These are phyloP conservation scores for Macrochelys suwanniensis DNA, from an alignment of 2,797 vertebrate species.

Conservation along the genomic window DNA sequence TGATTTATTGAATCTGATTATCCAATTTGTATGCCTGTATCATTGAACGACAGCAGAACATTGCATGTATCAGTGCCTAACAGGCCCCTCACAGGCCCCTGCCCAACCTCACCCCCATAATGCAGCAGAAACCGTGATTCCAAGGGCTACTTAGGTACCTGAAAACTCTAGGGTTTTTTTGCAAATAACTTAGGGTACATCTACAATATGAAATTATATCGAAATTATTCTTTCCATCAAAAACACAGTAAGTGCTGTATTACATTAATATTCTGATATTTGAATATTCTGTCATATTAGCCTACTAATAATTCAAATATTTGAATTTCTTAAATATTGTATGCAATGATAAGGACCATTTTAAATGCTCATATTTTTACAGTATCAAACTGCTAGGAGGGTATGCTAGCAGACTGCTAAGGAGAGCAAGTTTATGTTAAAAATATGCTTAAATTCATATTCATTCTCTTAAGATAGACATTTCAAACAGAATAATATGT, in stretches of 20 bases:
- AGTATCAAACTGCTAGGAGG: not conserved
- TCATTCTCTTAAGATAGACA: constrained; percentile 5
- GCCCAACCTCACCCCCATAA: too few species aligned
- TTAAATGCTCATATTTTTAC: not conserved
- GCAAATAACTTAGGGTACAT: too few species aligned
- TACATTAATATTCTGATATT: constrained; percentile 14
- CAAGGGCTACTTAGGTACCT: too few species aligned
- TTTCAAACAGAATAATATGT: constrained; percentile 7
- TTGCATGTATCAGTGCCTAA: too few species aligned
- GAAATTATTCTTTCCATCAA: constrained; percentile 3
- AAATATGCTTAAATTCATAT: not conserved
- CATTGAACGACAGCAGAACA: too few species aligned
- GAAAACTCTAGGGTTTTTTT: too few species aligned
- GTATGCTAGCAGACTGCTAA: not conserved
- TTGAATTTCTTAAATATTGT: accelerated
- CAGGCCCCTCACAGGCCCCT: too few species aligned
- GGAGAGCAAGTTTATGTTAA: constrained; percentile 10
- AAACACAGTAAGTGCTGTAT: not conserved
- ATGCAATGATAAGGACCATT: not conserved
- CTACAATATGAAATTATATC: too few species aligned
- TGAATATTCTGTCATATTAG: not conserved
- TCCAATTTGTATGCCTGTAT: too few species aligned
- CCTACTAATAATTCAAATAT: not conserved
- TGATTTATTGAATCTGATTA: too few species aligned
- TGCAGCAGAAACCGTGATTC: too few species aligned